Base-by-base conservation (phyloP, 2,113 vertebrate genomes). In the Cnemophilus loriae region DNA sequence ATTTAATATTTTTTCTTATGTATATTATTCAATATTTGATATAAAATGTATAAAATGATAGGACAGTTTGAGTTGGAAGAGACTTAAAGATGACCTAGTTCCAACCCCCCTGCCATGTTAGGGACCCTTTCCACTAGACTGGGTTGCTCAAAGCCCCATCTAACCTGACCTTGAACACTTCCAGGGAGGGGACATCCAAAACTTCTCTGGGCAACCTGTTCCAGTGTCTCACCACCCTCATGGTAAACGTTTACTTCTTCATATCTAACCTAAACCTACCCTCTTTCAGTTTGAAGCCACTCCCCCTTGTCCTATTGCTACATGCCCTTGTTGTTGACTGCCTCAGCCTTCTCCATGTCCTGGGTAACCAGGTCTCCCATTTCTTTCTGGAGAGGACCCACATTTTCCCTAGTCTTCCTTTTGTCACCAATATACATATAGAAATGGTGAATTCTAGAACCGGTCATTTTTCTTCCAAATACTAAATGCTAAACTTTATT, bases 401-500 rank as follows among this genome's bases (percentile, higher is more conserved):
- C 5, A 19, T 75, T 89, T 68, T 68, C 30, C 17, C 5, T 22
- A 22, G 11, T 32, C 30, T 41, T 60, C 24, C 20, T 76, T 88
- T 41, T 27, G 16, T 68, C n/a, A 18, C 9, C 17, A 10, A 6
- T 26, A 24, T 39, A 11, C 0, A 0, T 41, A 53, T 18, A n/a
- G 28, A 82, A 64, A 22, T 18, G 21, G 32, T 79, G 57, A 67
- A 68, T 68, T 93, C 35, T 65, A 52, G 35, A 87, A 73, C n/a
- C 41, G 6, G 6, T 50, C 7, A 13, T 37, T 70, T 65, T 92
- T 55, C 9, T 89, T 70, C 39, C 77, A 21, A 7, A 32, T 49
- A 27, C 6, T n/a, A 64, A 28, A 26, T 46, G 7, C 4, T 21
- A 63, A 83, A 59, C 7, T 70, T 69, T 32, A 33, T 12, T 71